Conservation (phyloP, 2,888 invertebrate genomes). For the Drosophila setosimentum region DNA sequence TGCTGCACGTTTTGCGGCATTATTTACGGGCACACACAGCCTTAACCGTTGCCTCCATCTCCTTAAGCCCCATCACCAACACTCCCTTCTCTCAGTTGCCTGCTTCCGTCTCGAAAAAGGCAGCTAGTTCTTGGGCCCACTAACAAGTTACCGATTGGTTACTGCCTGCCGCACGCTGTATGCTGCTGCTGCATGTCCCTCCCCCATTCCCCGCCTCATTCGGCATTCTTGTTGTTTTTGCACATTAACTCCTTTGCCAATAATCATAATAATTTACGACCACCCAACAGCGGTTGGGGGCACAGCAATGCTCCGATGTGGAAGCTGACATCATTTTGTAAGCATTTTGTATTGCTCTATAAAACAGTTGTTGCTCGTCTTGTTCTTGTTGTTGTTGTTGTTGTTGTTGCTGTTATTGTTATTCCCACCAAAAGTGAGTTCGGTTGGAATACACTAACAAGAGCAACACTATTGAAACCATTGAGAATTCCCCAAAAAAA, state of each 20-base stretch:
- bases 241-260: conserved; percentile 75
- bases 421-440: conserved; percentile 13
- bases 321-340: conserved; percentile 66
- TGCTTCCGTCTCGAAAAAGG: conserved; percentile 21
- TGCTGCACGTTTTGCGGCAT: conserved; percentile 72
- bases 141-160: conserved; percentile 75
- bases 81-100: not conserved
- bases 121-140: conserved; percentile 35
- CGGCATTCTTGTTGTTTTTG: conserved; percentile 43
- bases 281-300: conserved; percentile 56
- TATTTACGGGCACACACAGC: conserved; percentile 64
- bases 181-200: conserved; percentile 2
- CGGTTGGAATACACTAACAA: conserved; percentile 8
- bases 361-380: conserved; percentile 7
- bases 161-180: conserved; percentile 37
- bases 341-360: conserved; percentile 62
- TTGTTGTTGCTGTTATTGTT: conserved; percentile 5
- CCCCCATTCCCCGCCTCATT: conserved; percentile 1
- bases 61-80: not conserved
- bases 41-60: conserved; percentile 13
- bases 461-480: conserved; percentile 3
- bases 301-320: conserved; percentile 22
- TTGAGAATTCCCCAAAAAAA: conserved; percentile 31
- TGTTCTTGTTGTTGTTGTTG: conserved; percentile 2
- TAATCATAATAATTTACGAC: conserved; percentile 77